These are phyloP conservation scores for Bradypus variegatus DNA, from an alignment of 2,797 vertebrate species.

Conservation along the genomic window DNA sequence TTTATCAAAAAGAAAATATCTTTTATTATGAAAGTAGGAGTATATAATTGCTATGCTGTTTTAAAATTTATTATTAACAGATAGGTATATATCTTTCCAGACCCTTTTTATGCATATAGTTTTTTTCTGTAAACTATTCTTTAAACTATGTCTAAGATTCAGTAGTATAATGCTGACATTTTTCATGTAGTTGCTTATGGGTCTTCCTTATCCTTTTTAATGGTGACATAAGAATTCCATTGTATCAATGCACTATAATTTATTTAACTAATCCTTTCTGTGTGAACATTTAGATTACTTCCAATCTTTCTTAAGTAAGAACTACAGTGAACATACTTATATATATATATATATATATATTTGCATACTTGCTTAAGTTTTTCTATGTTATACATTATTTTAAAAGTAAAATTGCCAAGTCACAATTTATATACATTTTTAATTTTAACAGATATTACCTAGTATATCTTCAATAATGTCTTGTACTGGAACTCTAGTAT, in stretches of 20 bases:
- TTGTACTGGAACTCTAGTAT: background rate
- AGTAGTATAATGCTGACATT: background rate
- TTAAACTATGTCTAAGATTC: background rate
- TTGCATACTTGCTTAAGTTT: background rate
- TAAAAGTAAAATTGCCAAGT: background rate
- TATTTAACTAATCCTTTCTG: background rate
- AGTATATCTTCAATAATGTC: conserved; percentile 5
- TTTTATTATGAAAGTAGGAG: background rate
- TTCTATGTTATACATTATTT: background rate
- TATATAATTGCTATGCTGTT: background rate
- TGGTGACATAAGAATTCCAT: background rate
- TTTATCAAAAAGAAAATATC: background rate
- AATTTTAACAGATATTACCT: background rate
- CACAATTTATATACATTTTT: background rate
- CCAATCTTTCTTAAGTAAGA: background rate
- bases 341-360: background rate
- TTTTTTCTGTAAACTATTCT: background rate
- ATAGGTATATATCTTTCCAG: background rate
- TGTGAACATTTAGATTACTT: conserved; percentile 5
- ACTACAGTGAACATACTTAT: background rate
- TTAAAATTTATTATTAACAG: background rate
- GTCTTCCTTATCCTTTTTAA: background rate
- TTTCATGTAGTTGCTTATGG: background rate
- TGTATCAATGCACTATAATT: background rate
- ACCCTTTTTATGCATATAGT: background rate